Percentiles rank a stretch among this genome's conserved stretches.
phyloP scores from a whole-genome alignment of 2,113 vertebrate species.

The Nothocercus julius region DNA sequence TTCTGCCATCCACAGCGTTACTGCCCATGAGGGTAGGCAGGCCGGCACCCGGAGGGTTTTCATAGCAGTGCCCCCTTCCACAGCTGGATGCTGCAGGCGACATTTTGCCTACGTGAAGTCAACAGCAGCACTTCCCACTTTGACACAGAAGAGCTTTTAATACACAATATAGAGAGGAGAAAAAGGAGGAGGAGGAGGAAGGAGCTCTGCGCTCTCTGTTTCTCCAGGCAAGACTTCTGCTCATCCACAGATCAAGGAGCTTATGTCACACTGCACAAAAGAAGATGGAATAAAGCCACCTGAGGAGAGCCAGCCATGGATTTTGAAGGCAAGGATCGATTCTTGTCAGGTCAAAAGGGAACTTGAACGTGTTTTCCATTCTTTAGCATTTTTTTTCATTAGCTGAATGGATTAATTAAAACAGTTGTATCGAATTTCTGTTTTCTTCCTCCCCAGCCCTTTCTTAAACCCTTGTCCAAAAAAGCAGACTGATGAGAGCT shows the following conservation, averaged over 20 bases:
- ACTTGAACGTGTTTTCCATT: neutral
- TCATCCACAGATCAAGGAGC: neutral
- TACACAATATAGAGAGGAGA: rapidly evolving
- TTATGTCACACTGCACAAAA: neutral
- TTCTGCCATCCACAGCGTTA: neutral
- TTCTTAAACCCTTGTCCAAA: neutral
- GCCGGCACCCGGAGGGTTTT: neutral
- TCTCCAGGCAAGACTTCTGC: neutral
- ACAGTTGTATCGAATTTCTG: neutral
- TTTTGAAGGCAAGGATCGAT: neutral
- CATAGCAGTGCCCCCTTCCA: neutral
- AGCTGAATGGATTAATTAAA: neutral
- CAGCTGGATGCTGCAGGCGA: neutral
- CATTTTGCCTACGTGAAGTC: neutral
- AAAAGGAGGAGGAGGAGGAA: neutral
- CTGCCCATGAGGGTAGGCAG: neutral
- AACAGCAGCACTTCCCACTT: neutral
- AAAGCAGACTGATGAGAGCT: neutral
- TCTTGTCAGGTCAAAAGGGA: neutral
- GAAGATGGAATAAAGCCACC: neutral
- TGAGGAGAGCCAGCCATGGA: neutral
- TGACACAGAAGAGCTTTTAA: neutral
- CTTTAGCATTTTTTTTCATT: neutral
- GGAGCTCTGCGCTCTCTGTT: neutral
- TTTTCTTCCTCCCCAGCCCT: neutral